Evolutionary conservation across 2,113 vertebrate species (phyloP), one percentile per base, ranked within the genome.

Genomic region (Cichladusa arquata): DNA sequence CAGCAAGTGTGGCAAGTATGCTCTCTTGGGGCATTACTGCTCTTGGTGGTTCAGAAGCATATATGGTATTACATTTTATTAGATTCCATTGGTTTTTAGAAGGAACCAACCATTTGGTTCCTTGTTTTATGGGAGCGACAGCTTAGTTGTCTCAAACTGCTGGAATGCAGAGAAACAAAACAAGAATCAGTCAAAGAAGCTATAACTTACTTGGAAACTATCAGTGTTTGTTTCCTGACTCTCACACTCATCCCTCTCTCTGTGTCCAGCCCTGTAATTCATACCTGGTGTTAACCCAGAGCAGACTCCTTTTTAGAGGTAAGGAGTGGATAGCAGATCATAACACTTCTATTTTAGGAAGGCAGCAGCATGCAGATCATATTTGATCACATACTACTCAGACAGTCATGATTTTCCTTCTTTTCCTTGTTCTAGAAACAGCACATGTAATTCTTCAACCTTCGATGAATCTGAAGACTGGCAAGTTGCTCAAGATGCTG

Each of bases 401-500:
- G 34, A 51, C 33, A 93, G 66, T 93, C 17, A 92, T 57, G 5
- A 36, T 14, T 91, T 96, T 93, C 54, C n/a, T 89, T 61, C 38
- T 91, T 71, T 60, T 14, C 58, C n/a, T 86, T 73, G 18, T 86
- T 93, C 71, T 89, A 99, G 98, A 93, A 98, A 97, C 91, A 97
- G 95, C 91, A 98, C 97, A 0, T 90, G 97, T 26, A 98, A 96
- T 92, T 98, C 98, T 16, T 69, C 98, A 20, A 96, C 98, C 11
- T 96, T 98, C 2, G 99, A 99, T 81, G 98, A 99, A 29, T 58
- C 97, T 0, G 99, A 99, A 54, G 98, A 98, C 79, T 62, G 97
- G 54, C 95, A 98, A 8, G 40, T 98, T 19, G 97, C 98, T 38
- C 99, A 99, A 97, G 99, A 99, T 64, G 97, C 98, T 31, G 99